These are phyloP conservation scores for Dendrolimus houi DNA, from an alignment of 2,888 invertebrate species.

Conservation along the genomic window DNA sequence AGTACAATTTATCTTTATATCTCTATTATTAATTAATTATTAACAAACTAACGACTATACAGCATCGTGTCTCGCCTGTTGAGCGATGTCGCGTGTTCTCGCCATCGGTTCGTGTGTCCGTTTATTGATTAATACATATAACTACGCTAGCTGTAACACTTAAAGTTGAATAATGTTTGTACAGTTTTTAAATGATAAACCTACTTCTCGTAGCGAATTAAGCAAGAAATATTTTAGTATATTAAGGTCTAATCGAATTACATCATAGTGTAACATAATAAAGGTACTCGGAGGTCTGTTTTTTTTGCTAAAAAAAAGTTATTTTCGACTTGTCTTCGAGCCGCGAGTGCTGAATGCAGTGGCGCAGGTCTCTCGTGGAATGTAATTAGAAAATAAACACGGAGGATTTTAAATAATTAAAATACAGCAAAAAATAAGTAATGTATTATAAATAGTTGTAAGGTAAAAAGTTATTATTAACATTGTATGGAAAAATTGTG, in stretches of 20 bases:
- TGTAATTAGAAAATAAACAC: slow-evolving; percentile 70
- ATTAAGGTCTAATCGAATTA: slow-evolving; percentile 75
- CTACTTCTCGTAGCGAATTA: slow-evolving; percentile 66
- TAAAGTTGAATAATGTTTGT: slow-evolving; percentile 61
- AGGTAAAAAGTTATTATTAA: slow-evolving; percentile 77
- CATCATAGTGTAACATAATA: slow-evolving; percentile 67
- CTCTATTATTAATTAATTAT: slow-evolving; percentile 31
- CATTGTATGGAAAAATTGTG: slow-evolving; percentile 78
- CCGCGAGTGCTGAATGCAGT: background rate
- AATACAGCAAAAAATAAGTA: slow-evolving; percentile 73
- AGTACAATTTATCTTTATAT: slow-evolving; percentile 56
- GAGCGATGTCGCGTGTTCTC: slow-evolving; percentile 39
- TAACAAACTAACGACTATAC: slow-evolving; percentile 23
- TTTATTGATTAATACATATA: slow-evolving; percentile 31
- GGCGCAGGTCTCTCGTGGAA: slow-evolving; percentile 49
- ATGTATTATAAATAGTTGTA: slow-evolving; percentile 74
- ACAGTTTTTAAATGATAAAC: slow-evolving; percentile 67
- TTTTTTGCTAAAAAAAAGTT: background rate
- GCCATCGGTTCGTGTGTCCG: slow-evolving; percentile 30
- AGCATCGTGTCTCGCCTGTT: slow-evolving; percentile 36
- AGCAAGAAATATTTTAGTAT: slow-evolving; percentile 73
- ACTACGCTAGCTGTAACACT: slow-evolving; percentile 53
- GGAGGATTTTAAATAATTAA: slow-evolving; percentile 70
- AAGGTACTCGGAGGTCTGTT: slow-evolving; percentile 44
- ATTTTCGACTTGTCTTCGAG: background rate